Evolutionary conservation across 2,113 vertebrate genomes (phyloP), one percentile per base, ranked within the genome.

Genomic region (Mormoops blainvillei): DNA sequence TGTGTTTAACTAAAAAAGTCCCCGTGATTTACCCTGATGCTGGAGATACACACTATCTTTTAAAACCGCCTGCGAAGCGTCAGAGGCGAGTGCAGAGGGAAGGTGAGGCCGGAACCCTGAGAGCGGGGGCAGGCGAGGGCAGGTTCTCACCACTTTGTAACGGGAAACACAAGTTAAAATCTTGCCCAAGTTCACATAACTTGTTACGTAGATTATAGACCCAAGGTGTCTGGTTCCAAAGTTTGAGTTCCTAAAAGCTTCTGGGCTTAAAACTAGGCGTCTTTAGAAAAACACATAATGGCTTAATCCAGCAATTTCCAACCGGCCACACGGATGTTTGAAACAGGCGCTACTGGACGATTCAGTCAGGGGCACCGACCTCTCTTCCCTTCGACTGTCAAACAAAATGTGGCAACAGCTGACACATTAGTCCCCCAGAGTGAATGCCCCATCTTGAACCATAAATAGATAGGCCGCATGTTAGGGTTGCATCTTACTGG

Each of bases 1-100:
- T 68, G 70, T 78, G 28, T 33, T 67, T 94, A 94, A 77, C n/a
- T 82, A 82, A 33, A 91, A 82, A 61, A 19, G 16, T 85, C 38
- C 38, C 1, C 5, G 65, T 43, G 38, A 77, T n/a, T 86, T 83
- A 61, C 61, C 26, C 71, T 68, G n/a, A 65, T 48, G 76, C 0
- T 56, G 48, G 22, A 85, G 50, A 71, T 13, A 9, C 1, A 15
- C 9, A 11, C 4, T 56, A 0, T 74, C 45, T 86, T 78, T 70
- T 24, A 48, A 73, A 45, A 91, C 8, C n/a, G 54, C 73, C 26
- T 45, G 16, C 13, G 31, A 5, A 33, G 58, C 22, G 15, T 8
- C 63, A 87, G 65, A 38, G 80, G 48, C 24, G 68, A 56, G 9
- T 24, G 4, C 3, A 31, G 73, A 95, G n/a, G n/a, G n/a, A n/a